Conservation (phyloP, 2,888 invertebrate genomes). For the Vesta saturnalis region DNA sequence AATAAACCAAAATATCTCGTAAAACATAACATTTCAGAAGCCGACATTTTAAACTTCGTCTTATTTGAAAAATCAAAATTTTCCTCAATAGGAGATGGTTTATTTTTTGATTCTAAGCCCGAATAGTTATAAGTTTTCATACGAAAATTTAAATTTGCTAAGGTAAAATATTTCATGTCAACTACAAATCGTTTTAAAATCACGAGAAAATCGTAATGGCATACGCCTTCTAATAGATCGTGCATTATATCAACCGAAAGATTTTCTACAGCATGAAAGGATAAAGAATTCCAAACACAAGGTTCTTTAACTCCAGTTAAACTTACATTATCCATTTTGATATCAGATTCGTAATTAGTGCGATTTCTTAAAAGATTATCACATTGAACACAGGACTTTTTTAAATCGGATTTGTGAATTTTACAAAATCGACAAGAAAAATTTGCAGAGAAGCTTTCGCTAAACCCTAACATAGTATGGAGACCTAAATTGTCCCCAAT, state of each 20-base stretch:
- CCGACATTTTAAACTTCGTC: conserved; percentile 33
- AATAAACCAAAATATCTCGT: conserved; percentile 25
- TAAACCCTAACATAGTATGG: conserved; percentile 39
- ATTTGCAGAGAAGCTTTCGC: conserved; percentile 38
- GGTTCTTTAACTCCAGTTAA: conserved; percentile 37
- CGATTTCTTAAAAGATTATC: not conserved
- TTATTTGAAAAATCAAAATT: conserved; percentile 20
- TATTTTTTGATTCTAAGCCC: not conserved
- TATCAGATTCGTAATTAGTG: not conserved
- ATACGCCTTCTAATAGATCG: conserved; percentile 41
- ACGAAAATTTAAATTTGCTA: conserved; percentile 5
- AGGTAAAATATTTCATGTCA: conserved; percentile 13
- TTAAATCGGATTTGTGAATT: conserved; percentile 13
- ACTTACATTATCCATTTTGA: conserved; percentile 11
- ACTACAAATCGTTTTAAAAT: conserved; percentile 33
- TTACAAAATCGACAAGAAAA: conserved; percentile 34
- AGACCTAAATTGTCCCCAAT: conserved; percentile 42
- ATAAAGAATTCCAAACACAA: conserved; percentile 30
- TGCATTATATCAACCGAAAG: conserved; percentile 40
- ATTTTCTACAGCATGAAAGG: conserved; percentile 39
- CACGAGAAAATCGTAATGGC: conserved; percentile 23
- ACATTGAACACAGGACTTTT: conserved; percentile 17
- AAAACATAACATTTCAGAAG: conserved; percentile 32
- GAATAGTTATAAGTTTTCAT: conserved; percentile 3
- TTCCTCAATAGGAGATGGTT: conserved; percentile 15